Evolutionary conservation across 2,888 invertebrate species (phyloP).

Genomic region (Apamea crenata): DNA sequence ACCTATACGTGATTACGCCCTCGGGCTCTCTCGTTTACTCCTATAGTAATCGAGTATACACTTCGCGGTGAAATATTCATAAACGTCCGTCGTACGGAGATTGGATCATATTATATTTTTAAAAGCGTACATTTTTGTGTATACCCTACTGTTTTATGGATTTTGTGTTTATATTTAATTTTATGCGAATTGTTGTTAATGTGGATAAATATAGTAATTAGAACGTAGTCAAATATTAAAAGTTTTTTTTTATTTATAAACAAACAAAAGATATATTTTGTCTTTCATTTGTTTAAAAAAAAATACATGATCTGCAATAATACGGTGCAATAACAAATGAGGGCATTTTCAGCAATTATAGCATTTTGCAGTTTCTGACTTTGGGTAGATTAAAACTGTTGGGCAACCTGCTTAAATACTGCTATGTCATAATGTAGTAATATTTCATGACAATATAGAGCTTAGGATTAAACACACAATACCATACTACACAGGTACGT

Average conservation of each 20-base stretch:
- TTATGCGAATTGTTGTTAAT: background rate
- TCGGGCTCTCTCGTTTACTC: slow-evolving; percentile 53
- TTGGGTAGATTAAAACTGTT: background rate
- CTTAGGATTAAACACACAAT: background rate
- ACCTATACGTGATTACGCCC: slow-evolving; percentile 62
- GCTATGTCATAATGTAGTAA: background rate
- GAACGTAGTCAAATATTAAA: background rate
- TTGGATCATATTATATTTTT: slow-evolving; percentile 42
- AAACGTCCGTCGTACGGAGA: slow-evolving; percentile 51
- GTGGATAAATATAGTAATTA: background rate
- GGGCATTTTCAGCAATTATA: background rate
- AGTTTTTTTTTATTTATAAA: too few relatives aligned
- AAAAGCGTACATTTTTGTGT: slow-evolving; percentile 25
- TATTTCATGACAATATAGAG: background rate
- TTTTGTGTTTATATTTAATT: slow-evolving; percentile 2
- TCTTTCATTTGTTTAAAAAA: too few relatives aligned
- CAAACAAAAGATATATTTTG: too few relatives aligned
- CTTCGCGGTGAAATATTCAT: slow-evolving; percentile 58
- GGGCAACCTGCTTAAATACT: too few relatives aligned
- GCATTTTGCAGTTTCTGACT: background rate
- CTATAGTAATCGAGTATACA: slow-evolving; percentile 53
- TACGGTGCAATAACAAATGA: background rate
- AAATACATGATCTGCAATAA: background rate
- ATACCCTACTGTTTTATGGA: slow-evolving; percentile 26
- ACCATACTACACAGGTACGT: background rate